A percentile compares a stretch with the other conserved stretches of the same genome.
phyloP scores from a whole-genome alignment of 2,113 vertebrate genomes.

The Barnardius zonarius region DNA sequence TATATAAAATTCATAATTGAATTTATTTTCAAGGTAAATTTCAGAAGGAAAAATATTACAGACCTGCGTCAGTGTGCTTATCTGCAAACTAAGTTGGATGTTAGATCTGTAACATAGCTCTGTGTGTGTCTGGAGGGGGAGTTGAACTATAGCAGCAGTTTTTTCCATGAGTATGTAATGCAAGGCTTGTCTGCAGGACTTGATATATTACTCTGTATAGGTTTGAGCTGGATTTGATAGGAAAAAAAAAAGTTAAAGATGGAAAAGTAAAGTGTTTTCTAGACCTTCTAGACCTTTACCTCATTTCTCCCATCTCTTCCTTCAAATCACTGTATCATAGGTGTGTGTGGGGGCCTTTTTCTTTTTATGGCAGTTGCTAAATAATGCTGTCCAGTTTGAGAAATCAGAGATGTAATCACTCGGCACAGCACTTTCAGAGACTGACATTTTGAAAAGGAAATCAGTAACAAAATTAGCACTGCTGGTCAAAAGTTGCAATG shows the following conservation, averaged over 20 bases:
- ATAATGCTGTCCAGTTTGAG: not conserved
- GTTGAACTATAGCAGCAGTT: not conserved
- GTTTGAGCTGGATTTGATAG: not conserved
- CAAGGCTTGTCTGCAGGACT: not conserved
- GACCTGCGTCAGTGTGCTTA: not conserved
- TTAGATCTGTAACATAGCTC: not conserved
- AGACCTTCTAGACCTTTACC: not conserved
- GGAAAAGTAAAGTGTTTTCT: not conserved
- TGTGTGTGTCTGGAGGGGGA: not conserved
- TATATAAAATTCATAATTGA: not conserved
- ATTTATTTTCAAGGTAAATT: not conserved
- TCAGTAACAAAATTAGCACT: not conserved
- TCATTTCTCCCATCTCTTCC: not conserved
- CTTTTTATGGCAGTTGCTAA: not conserved
- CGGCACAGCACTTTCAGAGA: not conserved
- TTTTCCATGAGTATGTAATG: not conserved
- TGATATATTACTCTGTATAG: not conserved
- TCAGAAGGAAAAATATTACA: not conserved
- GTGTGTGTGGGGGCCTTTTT: too few relatives aligned
- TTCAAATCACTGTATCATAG: not conserved
- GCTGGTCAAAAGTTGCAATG: not conserved
- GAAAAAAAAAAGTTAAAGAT: too few relatives aligned
- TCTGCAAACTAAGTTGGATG: accelerated
- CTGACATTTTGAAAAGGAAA: not conserved
- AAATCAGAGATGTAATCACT: not conserved